Conservation (phyloP, 2,113 vertebrate species). For the Balaeniceps rex region DNA sequence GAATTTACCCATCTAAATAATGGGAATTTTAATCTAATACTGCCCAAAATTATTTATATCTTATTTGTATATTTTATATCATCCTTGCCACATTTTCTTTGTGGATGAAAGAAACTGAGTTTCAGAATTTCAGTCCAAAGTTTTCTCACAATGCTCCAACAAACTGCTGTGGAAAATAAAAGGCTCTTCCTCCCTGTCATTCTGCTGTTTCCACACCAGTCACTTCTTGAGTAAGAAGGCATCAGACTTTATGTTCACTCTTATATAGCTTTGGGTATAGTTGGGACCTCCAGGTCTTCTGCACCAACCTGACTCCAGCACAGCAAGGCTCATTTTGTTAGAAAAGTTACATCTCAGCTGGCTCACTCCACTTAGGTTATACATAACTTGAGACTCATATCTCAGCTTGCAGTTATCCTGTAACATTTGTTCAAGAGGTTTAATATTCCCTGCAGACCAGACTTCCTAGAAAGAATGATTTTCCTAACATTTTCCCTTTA, state of each 20-base stretch:
- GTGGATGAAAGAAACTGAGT: background rate
- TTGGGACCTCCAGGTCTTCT: background rate
- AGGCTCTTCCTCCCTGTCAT: background rate
- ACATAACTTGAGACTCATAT: background rate
- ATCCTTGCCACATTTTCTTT: background rate
- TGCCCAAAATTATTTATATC: background rate
- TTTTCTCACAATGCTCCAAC: background rate
- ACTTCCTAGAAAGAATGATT: background rate
- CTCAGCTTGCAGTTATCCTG: background rate
- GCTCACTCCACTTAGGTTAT: background rate
- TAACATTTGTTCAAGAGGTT: background rate
- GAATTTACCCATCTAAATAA: background rate
- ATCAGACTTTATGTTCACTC: background rate
- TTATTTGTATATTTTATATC: background rate
- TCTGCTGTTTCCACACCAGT: background rate
- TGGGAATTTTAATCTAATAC: background rate
- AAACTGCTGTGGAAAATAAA: background rate
- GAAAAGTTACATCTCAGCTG: background rate
- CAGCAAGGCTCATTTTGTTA: background rate
- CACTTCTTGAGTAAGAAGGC: background rate
- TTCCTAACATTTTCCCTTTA: background rate
- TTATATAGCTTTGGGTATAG: background rate
- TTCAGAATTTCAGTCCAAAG: background rate
- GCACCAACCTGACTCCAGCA: background rate
- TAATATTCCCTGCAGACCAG: background rate